Evolutionary conservation across 2,888 invertebrate genomes (phyloP).

Genomic region (Cheilosia impressa): DNA sequence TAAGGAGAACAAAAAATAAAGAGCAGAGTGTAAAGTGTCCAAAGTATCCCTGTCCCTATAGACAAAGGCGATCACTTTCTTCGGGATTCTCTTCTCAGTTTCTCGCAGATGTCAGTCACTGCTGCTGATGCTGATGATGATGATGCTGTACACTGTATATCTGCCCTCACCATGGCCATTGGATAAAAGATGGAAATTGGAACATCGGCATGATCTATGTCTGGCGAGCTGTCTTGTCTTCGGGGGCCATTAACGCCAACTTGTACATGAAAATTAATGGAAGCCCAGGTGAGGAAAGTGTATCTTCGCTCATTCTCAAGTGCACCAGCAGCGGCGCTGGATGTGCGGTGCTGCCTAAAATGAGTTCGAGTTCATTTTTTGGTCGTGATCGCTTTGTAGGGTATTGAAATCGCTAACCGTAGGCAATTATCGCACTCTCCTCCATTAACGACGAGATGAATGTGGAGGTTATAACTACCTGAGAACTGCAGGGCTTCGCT

Average conservation of each 20-base stretch:
- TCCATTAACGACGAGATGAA: constrained; percentile 62
- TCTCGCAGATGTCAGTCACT: constrained; percentile 60
- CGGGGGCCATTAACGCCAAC: constrained; percentile 73
- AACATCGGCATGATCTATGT: constrained; percentile 71
- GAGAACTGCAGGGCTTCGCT: constrained; percentile 46
- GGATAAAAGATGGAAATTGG: constrained; percentile 63
- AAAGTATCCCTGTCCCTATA: constrained; percentile 36
- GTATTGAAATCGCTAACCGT: constrained; percentile 64
- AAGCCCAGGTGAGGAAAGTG: constrained; percentile 67
- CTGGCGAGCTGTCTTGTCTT: constrained; percentile 61
- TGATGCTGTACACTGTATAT: not conserved
- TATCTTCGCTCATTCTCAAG: constrained; percentile 33
- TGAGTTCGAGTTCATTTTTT: constrained; percentile 58
- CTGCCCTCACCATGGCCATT: constrained; percentile 30
- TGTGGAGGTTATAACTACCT: constrained; percentile 51
- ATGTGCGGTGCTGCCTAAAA: constrained; percentile 47
- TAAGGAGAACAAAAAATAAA: constrained; percentile 48
- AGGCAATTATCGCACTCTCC: constrained; percentile 71
- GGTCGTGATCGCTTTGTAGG: constrained; percentile 66
- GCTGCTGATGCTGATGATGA: constrained; percentile 29
- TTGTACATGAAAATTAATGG: constrained; percentile 73
- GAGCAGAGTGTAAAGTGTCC: constrained; percentile 29
- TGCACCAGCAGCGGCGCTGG: constrained; percentile 33
- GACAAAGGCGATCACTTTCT: constrained; percentile 73
- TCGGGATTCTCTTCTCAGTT: constrained; percentile 41